A percentile compares a stretch with the other conserved stretches of the same genome.
Conservation (phyloP, 2,113 vertebrate species). For the Craseonycteris thonglongyai region DNA sequence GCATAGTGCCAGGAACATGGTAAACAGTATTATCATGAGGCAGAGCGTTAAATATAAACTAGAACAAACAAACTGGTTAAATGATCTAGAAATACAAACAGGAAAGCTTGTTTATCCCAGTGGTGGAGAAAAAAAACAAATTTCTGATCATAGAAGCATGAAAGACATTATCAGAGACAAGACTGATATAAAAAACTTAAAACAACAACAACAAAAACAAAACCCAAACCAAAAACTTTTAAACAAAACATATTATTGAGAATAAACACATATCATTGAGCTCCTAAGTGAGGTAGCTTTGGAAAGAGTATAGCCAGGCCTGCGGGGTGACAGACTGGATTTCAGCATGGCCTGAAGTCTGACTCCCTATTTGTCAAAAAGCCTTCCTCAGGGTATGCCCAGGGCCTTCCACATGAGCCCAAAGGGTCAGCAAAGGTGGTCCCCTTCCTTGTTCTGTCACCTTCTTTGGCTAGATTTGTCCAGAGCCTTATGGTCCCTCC, state of each 20-base stretch:
- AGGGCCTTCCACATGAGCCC: neutral
- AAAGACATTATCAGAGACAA: neutral
- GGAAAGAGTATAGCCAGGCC: neutral
- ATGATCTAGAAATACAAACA: conserved; percentile 33
- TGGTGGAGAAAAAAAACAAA: neutral
- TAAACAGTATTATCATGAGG: conserved; percentile 1
- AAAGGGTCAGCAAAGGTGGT: neutral
- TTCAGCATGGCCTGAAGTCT: neutral
- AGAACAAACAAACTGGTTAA: conserved; percentile 30
- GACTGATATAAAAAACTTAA: neutral
- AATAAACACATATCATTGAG: neutral
- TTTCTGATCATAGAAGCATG: neutral
- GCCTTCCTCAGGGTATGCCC: neutral
- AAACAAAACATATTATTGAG: neutral
- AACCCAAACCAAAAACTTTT: neutral
- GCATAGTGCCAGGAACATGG: neutral
- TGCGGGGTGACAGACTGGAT: neutral
- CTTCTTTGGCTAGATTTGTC: neutral
- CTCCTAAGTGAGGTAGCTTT: neutral
- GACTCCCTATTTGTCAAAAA: neutral
- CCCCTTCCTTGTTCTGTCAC: too few species aligned
- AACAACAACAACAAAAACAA: too few species aligned
- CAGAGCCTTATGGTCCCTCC: neutral
- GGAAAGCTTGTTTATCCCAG: neutral
- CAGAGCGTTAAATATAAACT: neutral